Conservation (phyloP, 2,797 vertebrate genomes). For the Megalops cyprinoides region DNA sequence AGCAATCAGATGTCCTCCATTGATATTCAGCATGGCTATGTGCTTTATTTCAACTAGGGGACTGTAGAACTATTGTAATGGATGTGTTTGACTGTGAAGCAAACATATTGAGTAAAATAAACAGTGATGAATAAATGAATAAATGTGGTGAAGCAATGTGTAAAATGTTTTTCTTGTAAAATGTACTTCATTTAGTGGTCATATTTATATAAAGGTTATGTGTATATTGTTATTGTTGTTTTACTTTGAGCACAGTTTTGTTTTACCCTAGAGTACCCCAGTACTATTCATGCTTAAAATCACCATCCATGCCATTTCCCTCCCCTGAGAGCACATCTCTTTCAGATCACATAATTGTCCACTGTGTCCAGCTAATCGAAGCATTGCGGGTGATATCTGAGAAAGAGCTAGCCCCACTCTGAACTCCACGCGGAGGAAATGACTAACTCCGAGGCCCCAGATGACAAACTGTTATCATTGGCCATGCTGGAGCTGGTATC, state of each 20-base stretch:
- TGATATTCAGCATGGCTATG: background rate
- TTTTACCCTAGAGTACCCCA: background rate
- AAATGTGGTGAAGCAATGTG: background rate
- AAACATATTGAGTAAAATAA: background rate
- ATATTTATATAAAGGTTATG: too few relatives aligned
- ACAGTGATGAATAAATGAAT: too few relatives aligned
- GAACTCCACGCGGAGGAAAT: constrained; percentile 77
- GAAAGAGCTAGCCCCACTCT: constrained; percentile 78
- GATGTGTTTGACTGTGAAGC: background rate
- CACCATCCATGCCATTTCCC: background rate
- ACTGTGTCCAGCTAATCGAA: background rate
- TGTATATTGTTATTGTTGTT: too few relatives aligned
- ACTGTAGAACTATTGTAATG: background rate
- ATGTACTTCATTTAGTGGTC: background rate
- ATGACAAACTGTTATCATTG: constrained; percentile 81
- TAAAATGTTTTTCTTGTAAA: background rate
- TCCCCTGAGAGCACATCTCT: background rate
- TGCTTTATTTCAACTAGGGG: background rate
- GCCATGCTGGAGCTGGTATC: constrained; percentile 49
- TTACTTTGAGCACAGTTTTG: too few relatives aligned
- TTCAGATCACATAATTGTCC: background rate
- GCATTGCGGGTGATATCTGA: constrained; percentile 62
- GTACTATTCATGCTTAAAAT: background rate
- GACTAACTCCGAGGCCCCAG: constrained; percentile 77
- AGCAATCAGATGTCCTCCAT: background rate